A percentile compares a stretch with the other conserved stretches of the same genome.
These are phyloP conservation scores for Pseudobourletiella spinata DNA, from an alignment of 1,140 invertebrate species.

Conservation along the genomic window DNA sequence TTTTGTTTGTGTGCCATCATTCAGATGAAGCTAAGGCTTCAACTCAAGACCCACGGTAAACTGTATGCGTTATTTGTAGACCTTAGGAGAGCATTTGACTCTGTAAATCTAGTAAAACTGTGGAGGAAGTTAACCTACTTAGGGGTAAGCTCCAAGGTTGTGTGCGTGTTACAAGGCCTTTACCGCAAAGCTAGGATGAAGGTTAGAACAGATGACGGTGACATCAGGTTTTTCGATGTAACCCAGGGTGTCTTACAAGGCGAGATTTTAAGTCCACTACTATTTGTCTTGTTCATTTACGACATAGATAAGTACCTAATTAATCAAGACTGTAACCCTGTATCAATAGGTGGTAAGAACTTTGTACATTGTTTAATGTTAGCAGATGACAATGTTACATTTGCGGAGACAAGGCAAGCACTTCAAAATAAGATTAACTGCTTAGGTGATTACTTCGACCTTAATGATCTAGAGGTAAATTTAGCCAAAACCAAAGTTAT, in stretches of 20 bases:
- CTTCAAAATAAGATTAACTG: not conserved
- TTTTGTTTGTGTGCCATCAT: not conserved
- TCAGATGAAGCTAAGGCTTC: too few species aligned
- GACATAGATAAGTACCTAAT: conserved; percentile 8
- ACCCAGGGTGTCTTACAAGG: conserved; percentile 16
- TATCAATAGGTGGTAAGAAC: not conserved
- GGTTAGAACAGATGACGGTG: not conserved
- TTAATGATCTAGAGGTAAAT: not conserved
- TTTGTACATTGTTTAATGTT: not conserved
- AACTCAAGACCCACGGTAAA: not conserved
- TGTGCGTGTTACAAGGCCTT: conserved; percentile 8
- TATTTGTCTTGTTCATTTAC: conserved; percentile 4
- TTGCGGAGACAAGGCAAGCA: not conserved
- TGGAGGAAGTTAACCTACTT: conserved; percentile 14
- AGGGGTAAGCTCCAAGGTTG: conserved; percentile 10
- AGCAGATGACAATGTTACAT: conserved; percentile 2
- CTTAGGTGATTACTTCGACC: not conserved
- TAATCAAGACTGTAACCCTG: not conserved
- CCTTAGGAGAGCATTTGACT: conserved; percentile 15
- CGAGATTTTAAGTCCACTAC: not conserved
- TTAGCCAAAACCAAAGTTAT: conserved; percentile 14
- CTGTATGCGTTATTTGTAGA: conserved; percentile 19
- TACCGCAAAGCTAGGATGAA: conserved; percentile 7
- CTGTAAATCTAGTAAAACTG: conserved; percentile 1
- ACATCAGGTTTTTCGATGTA: not conserved